Evolutionary conservation across 2,113 vertebrate genomes (phyloP).

Genomic region (Chionomys nivalis): DNA sequence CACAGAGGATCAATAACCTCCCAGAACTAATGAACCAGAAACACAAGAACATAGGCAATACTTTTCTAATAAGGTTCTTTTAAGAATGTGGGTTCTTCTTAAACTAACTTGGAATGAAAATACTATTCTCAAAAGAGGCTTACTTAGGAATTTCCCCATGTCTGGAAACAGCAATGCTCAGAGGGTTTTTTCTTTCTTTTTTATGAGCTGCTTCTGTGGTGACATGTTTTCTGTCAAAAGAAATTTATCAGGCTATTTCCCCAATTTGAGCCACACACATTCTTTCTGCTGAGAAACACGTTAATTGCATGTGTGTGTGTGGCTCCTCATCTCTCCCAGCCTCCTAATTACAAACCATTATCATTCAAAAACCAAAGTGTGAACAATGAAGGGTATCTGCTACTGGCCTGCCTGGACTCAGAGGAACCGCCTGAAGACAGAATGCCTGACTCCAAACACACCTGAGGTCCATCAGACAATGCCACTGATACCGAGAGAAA

Average conservation of each 20-base stretch:
- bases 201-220: constrained; percentile 68
- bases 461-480: neutral
- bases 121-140: constrained; percentile 16
- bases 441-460: constrained; percentile 1
- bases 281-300: constrained; percentile 78
- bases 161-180: constrained; percentile 69
- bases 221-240: constrained; percentile 75
- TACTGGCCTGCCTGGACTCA: constrained; percentile 62
- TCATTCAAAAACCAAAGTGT: constrained; percentile 77
- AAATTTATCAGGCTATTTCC: constrained; percentile 81
- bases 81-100: neutral
- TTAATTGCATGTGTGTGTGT: constrained; percentile 79
- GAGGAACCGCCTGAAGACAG: constrained; percentile 25
- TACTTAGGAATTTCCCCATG: neutral
- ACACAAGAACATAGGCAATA: neutral
- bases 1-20: neutral
- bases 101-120: constrained; percentile 27
- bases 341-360: constrained; percentile 79
- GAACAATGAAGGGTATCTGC: constrained; percentile 78
- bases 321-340: constrained; percentile 81
- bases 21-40: constrained; percentile 17
- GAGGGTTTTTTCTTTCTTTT: constrained; percentile 39
- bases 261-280: constrained; percentile 79
- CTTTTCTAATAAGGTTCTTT: neutral
- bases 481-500: constrained; percentile 18